Evolutionary conservation across 2,888 invertebrate species (phyloP), one percentile per base, ranked within the genome.

Genomic region (Rotaria sp.): DNA sequence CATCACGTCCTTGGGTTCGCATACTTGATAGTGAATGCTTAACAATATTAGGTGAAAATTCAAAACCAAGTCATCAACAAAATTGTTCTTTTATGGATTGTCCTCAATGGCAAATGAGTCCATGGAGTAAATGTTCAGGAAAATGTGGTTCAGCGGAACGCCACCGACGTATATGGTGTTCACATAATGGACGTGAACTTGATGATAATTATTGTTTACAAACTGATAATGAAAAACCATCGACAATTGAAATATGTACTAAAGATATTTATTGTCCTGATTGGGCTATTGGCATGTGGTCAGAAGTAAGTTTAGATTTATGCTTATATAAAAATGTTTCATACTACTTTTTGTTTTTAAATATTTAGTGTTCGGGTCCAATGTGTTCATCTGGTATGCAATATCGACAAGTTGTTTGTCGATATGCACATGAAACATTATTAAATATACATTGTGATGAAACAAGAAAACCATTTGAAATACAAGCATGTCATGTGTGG

Each of bases 121-220:
- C 85, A 38, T 87, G 87, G 87, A 45, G 48, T 52, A 84, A 80
- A 45, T 80, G 80, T n/a, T 41, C 45, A 26, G 80, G 80, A 80
- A 45, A 26, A 45, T 80, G 80, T 80, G 80, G 45, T 45, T 13
- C 41, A 26, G 80, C 80, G 11, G 45, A 26, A 5, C 80, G 80
- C 1, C 41, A 41, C n/a, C 41, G 80, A 41, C 45, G 13, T 45
- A 45, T 80, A 80, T 80, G 80, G 80, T 80, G 80, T 15, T 80
- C 41, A 41, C n/a, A 80, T 45, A 45, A 80, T 80, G 45, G 21
- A 45, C 80, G 45, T 45, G 80, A 80, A 45, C 11, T 80, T 11
- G 45, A 80, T 13, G 45, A 80, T 45, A 45, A 10, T 24, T 45
- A 80, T 80, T 80, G 80, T 45, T 11, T 35, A 45, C 24, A n/a